Percentiles rank a stretch among this genome's conserved stretches.
phyloP scores from a whole-genome alignment of 1,140 invertebrate species.

The Drosophila mauritiana region DNA sequence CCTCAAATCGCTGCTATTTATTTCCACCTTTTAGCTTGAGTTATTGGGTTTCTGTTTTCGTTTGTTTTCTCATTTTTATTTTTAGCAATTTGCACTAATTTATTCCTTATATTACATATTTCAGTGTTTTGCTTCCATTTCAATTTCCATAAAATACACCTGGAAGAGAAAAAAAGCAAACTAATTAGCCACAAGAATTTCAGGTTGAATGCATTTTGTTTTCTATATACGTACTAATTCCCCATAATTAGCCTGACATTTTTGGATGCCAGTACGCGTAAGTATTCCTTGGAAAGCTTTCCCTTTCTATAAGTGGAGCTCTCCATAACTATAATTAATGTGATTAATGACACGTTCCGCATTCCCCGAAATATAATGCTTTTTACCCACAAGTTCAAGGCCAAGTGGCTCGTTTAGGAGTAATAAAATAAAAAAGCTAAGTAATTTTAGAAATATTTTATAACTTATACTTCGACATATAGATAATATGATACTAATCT shows the following conservation, averaged over 20 bases:
- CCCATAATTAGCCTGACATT: neutral
- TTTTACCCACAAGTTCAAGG: slow-evolving; percentile 54
- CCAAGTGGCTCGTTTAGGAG: slow-evolving; percentile 8
- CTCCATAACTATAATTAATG: slow-evolving; percentile 19
- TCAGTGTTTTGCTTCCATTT: slow-evolving; percentile 23
- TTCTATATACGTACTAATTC: neutral
- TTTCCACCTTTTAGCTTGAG: slow-evolving; percentile 18
- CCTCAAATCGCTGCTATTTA: slow-evolving; percentile 41
- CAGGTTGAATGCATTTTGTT: neutral
- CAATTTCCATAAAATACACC: slow-evolving; percentile 4
- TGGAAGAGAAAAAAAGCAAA: slow-evolving; percentile 23
- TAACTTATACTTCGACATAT: too few species aligned
- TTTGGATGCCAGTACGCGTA: slow-evolving; percentile 13
- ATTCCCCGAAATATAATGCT: slow-evolving; percentile 15
- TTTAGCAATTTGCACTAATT: slow-evolving; percentile 14
- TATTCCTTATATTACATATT: slow-evolving; percentile 49
- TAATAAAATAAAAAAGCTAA: neutral
- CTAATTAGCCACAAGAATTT: slow-evolving; percentile 3
- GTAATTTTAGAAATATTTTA: too few species aligned
- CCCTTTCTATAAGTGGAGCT: slow-evolving; percentile 16
- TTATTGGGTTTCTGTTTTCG: slow-evolving; percentile 27
- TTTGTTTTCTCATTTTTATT: slow-evolving; percentile 27
- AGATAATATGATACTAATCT: neutral
- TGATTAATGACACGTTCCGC: slow-evolving; percentile 43
- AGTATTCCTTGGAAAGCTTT: slow-evolving; percentile 45